Conservation (phyloP, 2,888 invertebrate species). For the Miltochrista miniata region DNA sequence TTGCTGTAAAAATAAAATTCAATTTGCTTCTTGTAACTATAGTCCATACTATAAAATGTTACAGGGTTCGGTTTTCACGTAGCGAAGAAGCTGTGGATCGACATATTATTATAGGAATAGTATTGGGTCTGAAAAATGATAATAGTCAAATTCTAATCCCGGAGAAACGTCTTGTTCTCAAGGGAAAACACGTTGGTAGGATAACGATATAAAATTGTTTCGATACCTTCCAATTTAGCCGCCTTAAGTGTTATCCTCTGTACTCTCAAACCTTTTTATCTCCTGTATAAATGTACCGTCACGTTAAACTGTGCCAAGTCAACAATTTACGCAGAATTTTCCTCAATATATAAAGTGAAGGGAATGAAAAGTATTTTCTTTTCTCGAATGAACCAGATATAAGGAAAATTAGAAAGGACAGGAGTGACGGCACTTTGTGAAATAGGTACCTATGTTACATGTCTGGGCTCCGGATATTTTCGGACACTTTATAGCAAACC, state of each 20-base stretch:
- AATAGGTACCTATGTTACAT: slow-evolving; percentile 21
- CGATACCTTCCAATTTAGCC: not conserved
- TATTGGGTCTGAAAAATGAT: not conserved
- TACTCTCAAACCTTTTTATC: not conserved
- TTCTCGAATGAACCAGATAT: slow-evolving; percentile 19
- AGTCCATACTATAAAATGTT: no score
- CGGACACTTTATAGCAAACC: not conserved
- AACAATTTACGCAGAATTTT: slow-evolving; percentile 10
- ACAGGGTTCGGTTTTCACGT: no score
- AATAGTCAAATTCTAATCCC: not conserved
- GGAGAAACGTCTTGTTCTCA: not conserved
- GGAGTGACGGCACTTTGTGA: slow-evolving; percentile 25
- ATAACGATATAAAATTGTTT: not conserved
- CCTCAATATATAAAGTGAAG: slow-evolving; percentile 12
- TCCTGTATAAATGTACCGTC: not conserved
- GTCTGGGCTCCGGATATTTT: slow-evolving; percentile 10
- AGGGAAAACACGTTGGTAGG: not conserved
- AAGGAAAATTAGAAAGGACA: slow-evolving; percentile 32
- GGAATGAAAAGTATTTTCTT: slow-evolving; percentile 19
- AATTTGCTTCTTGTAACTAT: no score
- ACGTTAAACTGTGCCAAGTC: slow-evolving; percentile 6
- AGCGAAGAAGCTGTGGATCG: no score
- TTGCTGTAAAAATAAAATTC: no score
- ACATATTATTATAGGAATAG: no score
- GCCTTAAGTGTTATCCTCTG: not conserved